Percentiles rank a stretch among this genome's conserved stretches.
Evolutionary conservation across 2,797 vertebrate genomes (phyloP).

Genomic region (Megalops cyprinoides): DNA sequence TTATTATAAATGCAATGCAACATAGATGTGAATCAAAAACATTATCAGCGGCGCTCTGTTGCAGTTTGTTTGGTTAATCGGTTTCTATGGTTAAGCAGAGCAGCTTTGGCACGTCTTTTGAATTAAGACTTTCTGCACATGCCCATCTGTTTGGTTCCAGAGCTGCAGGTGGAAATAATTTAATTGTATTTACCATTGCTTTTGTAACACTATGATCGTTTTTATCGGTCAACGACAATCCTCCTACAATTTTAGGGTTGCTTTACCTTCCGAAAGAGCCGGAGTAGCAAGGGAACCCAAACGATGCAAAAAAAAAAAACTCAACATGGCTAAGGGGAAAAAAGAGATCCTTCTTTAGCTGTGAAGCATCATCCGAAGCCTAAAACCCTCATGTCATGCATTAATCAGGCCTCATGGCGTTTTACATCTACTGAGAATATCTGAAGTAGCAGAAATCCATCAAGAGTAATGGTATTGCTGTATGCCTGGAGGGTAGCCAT

Average conservation of each 20-base stretch:
- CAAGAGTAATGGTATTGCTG: conserved; percentile 78
- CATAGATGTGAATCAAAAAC: too few species aligned
- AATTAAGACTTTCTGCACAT: too few species aligned
- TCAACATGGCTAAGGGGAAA: conserved; percentile 19
- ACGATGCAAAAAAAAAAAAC: not conserved
- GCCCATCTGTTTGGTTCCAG: too few species aligned
- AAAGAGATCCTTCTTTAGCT: conserved; percentile 48
- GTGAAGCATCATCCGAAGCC: conserved; percentile 65
- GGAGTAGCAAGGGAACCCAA: too few species aligned
- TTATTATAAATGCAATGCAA: too few species aligned
- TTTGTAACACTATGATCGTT: too few species aligned
- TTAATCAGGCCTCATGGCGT: conserved; percentile 78
- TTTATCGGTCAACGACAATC: not conserved
- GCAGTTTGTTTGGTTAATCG: too few species aligned
- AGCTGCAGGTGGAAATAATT: too few species aligned
- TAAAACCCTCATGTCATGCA: conserved; percentile 70
- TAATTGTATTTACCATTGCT: too few species aligned
- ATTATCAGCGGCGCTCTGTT: too few species aligned
- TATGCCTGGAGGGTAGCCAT: conserved; percentile 77
- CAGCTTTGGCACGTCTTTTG: too few species aligned
- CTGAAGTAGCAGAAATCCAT: conserved; percentile 78
- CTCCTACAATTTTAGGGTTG: not conserved
- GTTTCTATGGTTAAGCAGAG: too few species aligned
- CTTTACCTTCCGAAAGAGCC: not conserved
- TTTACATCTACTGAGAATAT: conserved; percentile 76